A percentile compares a stretch with the other conserved stretches of the same genome.
Conservation (phyloP, 2,797 vertebrate species). For the Falco columbarius region DNA sequence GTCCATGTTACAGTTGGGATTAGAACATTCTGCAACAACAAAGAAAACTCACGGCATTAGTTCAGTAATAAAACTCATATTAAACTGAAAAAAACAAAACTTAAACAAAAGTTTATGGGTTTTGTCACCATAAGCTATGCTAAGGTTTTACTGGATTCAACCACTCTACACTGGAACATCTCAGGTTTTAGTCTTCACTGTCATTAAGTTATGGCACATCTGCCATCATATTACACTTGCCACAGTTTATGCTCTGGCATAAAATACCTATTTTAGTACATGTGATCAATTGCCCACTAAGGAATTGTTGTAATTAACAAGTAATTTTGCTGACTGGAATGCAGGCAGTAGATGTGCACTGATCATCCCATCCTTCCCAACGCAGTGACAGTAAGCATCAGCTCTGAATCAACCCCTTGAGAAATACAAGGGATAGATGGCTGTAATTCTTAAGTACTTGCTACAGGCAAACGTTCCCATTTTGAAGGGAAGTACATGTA, state of each 20-base stretch:
- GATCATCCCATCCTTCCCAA: not conserved
- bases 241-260: not conserved
- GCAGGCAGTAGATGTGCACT: not conserved
- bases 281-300: not conserved
- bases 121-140: not conserved
- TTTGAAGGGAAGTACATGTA: not conserved
- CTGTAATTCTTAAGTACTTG: not conserved
- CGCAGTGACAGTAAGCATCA: not conserved
- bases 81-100: not conserved
- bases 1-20: not conserved
- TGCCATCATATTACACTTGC: not conserved
- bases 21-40: not conserved
- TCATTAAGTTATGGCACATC: not conserved
- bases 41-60: not conserved
- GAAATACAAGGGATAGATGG: not conserved
- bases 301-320: not conserved
- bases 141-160: not conserved
- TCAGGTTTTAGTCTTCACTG: not conserved
- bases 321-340: not conserved
- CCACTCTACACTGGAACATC: not conserved
- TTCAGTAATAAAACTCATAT: not conserved
- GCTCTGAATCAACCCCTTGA: not conserved
- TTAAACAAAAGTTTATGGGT: not conserved
- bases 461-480: not conserved
- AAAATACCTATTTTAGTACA: not conserved